Conservation (phyloP, 30 jellyfish, hydroid and myxozoan genomes). For the Cassiopea xamachana region DNA sequence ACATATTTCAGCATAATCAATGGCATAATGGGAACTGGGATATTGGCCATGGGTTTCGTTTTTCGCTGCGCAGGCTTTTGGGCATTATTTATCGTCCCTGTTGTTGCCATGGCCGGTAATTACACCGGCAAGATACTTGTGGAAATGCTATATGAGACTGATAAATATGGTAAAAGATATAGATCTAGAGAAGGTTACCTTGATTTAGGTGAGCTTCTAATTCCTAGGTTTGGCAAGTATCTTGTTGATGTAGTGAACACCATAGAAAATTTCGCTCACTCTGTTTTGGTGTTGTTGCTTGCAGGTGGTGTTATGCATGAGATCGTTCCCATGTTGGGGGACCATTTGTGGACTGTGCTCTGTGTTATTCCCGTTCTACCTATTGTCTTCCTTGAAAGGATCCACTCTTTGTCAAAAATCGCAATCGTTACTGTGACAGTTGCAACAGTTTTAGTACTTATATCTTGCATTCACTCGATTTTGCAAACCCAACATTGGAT, state of each 20-base stretch:
- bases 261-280: constrained; percentile 61
- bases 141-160: constrained; percentile 41
- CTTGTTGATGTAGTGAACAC: constrained; percentile 30
- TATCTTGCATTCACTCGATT: constrained; percentile 22
- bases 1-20: constrained; percentile 55
- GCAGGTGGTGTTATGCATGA: constrained; percentile 71
- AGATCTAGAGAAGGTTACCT: constrained; percentile 54
- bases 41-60: constrained; percentile 60
- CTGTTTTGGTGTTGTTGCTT: constrained; percentile 35
- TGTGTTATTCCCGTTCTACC: constrained; percentile 33
- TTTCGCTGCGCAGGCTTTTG: constrained; percentile 66
- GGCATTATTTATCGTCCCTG: constrained; percentile 58
- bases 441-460: constrained; percentile 3
- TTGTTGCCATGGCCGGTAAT: constrained; percentile 45
- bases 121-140: constrained; percentile 55
- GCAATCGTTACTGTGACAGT: constrained; percentile 42
- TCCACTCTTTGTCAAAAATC: constrained; percentile 49
- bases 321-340: constrained; percentile 26
- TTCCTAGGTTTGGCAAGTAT: constrained; percentile 44
- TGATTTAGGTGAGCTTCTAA: constrained; percentile 45
- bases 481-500: constrained; percentile 12
- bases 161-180: constrained; percentile 17
- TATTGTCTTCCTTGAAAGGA: constrained; percentile 27
- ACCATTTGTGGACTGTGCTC: constrained; percentile 57
- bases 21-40: constrained; percentile 74